A percentile compares a stretch with the other conserved stretches of the same genome.
Evolutionary conservation across 2,113 vertebrate genomes (phyloP).

Genomic region (Desmodus rotundus): DNA sequence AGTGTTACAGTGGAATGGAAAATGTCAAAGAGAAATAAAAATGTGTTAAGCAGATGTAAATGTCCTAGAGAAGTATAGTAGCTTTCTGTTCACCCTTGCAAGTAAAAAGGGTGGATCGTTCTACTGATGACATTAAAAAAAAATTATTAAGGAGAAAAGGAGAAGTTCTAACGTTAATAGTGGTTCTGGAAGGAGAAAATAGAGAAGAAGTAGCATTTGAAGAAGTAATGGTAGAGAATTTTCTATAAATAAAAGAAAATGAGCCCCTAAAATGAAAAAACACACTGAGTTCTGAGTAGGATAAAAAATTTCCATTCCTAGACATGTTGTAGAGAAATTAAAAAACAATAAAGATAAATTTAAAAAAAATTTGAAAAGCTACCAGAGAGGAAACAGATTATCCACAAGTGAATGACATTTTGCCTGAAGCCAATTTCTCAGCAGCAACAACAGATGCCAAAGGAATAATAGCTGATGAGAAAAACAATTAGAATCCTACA

Average conservation of each 20-base stretch:
- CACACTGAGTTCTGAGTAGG: not conserved
- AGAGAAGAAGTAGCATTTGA: not conserved
- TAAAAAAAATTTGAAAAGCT: not conserved
- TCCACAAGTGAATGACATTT: not conserved
- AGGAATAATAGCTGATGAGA: not conserved
- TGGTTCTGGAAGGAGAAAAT: not conserved
- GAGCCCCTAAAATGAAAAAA: not conserved
- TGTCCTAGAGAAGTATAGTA: too few species aligned
- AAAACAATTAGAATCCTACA: not conserved
- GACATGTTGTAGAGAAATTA: not conserved
- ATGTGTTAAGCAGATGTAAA: too few species aligned
- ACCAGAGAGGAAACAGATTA: not conserved
- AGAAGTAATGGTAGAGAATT: constrained; percentile 9
- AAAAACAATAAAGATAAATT: constrained; percentile 15
- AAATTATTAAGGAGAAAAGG: not conserved
- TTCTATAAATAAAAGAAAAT: constrained; percentile 15
- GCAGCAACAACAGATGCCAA: not conserved
- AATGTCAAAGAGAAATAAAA: not conserved
- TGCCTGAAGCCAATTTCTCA: constrained; percentile 32
- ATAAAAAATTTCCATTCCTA: not conserved
- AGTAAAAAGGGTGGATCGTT: too few species aligned
- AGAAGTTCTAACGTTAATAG: not conserved
- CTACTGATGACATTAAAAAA: too few species aligned
- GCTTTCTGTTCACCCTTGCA: too few species aligned
- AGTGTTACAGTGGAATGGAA: not conserved